Conservation (phyloP, 2,888 invertebrate species). For the Aphrophora alni region DNA sequence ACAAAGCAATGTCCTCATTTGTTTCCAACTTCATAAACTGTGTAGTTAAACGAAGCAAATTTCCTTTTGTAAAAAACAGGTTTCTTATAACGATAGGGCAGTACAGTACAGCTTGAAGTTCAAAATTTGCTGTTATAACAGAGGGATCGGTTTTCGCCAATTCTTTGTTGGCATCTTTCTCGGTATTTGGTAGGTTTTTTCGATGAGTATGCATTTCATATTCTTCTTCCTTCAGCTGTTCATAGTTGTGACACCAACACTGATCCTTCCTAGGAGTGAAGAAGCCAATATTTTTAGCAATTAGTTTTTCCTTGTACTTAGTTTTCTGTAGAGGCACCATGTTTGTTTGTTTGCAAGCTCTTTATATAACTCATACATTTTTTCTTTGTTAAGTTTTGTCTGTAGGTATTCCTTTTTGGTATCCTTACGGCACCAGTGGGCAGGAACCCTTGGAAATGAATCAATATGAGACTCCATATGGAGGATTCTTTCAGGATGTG, state of each 20-base stretch:
- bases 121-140: slow-evolving; percentile 16
- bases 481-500: too few relatives aligned
- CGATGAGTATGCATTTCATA: slow-evolving; percentile 2
- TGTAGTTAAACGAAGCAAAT: slow-evolving; percentile 17
- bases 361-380: slow-evolving; percentile 22
- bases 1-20: neutral
- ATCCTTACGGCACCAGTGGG: slow-evolving; percentile 24
- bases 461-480: neutral
- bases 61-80: slow-evolving; percentile 25
- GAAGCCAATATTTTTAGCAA: neutral
- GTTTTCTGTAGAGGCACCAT: neutral
- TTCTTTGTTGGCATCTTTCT: neutral
- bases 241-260: slow-evolving; percentile 19
- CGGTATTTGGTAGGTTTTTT: slow-evolving; percentile 10
- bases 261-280: slow-evolving; percentile 14
- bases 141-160: neutral
- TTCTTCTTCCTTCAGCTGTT: neutral
- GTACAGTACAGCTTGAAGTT: slow-evolving; percentile 20
- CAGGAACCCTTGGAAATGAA: slow-evolving; percentile 27
- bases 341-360: neutral
- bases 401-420: slow-evolving; percentile 20
- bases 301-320: slow-evolving; percentile 1
- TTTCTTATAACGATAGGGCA: neutral
- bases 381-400: neutral
- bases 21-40: slow-evolving; percentile 11